Evolutionary conservation across 2,113 vertebrate species (phyloP).

Genomic region (Heloderma charlesbogerti): DNA sequence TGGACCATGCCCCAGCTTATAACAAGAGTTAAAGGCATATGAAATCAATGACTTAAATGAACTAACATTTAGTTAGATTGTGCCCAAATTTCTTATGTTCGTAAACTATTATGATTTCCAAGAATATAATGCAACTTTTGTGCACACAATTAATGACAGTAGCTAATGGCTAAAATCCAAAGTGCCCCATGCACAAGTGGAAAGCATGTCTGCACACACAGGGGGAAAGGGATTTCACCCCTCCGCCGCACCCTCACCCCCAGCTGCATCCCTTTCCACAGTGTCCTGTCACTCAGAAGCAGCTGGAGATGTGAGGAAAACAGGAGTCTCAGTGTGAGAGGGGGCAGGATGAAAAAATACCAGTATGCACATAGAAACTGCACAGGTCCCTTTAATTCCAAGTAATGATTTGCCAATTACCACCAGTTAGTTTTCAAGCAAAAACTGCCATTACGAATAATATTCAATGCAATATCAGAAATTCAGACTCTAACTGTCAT

Average conservation of each 20-base stretch:
- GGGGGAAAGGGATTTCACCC: background rate
- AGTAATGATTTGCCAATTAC: background rate
- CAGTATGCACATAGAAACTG: background rate
- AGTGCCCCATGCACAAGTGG: background rate
- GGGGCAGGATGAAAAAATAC: background rate
- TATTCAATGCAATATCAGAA: background rate
- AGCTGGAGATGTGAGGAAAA: no score
- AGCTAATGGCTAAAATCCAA: background rate
- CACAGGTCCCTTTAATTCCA: background rate
- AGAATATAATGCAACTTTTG: conserved; percentile 14
- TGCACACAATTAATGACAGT: background rate
- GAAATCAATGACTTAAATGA: background rate
- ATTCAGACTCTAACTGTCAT: background rate
- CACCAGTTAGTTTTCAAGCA: background rate
- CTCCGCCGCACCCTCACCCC: background rate
- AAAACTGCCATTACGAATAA: background rate
- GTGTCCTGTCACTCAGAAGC: background rate
- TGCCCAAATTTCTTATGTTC: background rate
- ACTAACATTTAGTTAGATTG: background rate
- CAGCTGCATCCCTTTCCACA: background rate
- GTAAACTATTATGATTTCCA: conserved; percentile 9
- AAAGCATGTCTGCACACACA: background rate
- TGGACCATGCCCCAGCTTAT: background rate
- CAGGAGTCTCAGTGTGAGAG: background rate
- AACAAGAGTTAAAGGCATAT: background rate